These are phyloP conservation scores for Prionace glauca DNA, from an alignment of 2,797 vertebrate genomes.

Conservation along the genomic window DNA sequence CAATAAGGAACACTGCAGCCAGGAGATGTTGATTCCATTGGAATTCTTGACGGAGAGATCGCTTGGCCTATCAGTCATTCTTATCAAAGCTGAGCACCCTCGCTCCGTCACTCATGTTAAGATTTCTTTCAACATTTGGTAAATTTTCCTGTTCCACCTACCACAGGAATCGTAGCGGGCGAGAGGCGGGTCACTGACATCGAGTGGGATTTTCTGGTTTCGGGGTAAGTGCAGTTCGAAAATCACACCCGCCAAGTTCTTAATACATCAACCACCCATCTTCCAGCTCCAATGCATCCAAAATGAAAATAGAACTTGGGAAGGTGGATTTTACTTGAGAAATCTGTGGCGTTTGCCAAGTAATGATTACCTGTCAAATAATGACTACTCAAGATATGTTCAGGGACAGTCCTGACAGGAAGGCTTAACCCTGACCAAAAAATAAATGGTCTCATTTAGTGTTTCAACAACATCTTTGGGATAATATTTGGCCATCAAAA, in stretches of 20 bases:
- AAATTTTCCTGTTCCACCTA: too few relatives aligned
- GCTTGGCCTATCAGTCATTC: too few relatives aligned
- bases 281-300: background rate
- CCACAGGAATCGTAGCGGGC: too few relatives aligned
- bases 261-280: background rate
- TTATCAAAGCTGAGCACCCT: too few relatives aligned
- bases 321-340: background rate
- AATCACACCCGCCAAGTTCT: background rate
- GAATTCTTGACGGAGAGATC: too few relatives aligned
- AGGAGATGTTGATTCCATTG: too few relatives aligned
- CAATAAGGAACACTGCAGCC: too few relatives aligned
- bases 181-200: too few relatives aligned
- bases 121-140: background rate
- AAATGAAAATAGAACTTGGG: background rate
- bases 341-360: background rate
- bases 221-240: too few relatives aligned
- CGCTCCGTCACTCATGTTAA: too few relatives aligned
- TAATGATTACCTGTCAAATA: background rate
- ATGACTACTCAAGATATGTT: background rate
- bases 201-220: too few relatives aligned
- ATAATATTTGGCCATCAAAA: background rate
- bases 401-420: background rate
- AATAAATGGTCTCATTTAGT: background rate
- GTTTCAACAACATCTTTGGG: background rate
- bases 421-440: background rate